Evolutionary conservation across 2,888 invertebrate species (phyloP).

Genomic region (Netelia fuscicornis): DNA sequence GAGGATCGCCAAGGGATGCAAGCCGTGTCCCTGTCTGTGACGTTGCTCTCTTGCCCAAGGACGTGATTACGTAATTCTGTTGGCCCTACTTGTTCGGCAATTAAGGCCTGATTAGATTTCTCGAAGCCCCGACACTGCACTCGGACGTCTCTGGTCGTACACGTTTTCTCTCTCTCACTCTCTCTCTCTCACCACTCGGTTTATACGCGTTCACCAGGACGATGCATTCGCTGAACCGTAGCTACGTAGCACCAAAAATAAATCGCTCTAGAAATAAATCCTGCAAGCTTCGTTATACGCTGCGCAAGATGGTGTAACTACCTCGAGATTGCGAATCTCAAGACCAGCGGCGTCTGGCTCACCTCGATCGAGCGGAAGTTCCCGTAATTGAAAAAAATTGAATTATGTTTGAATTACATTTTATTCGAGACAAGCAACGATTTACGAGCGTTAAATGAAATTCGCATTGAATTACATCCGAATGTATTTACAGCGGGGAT

Average conservation of each 20-base stretch:
- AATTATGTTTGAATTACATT: background rate
- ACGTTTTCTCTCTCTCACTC: background rate
- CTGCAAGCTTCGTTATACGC: background rate
- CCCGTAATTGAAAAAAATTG: background rate
- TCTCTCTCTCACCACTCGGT: background rate
- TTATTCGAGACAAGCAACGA: too few species aligned
- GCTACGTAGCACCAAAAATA: background rate
- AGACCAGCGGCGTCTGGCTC: background rate
- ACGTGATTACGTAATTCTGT: slow-evolving; percentile 71
- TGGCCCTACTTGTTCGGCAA: slow-evolving; percentile 68
- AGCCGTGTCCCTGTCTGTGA: slow-evolving; percentile 36
- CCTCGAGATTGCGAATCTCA: background rate
- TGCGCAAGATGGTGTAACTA: background rate
- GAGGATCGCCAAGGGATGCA: background rate
- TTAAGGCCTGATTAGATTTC: slow-evolving; percentile 70
- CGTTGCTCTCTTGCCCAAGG: slow-evolving; percentile 48
- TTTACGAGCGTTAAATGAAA: too few species aligned
- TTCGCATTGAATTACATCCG: too few species aligned
- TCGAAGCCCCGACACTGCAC: slow-evolving; percentile 50
- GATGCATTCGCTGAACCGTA: background rate
- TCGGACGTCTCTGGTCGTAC: slow-evolving; percentile 37
- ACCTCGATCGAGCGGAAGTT: background rate
- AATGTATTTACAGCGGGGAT: too few species aligned
- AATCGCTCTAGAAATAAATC: background rate
- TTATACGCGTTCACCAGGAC: background rate